Evolutionary conservation across 2,797 vertebrate genomes (phyloP), one percentile per base, ranked within the genome.

Genomic region (Falco berigora): DNA sequence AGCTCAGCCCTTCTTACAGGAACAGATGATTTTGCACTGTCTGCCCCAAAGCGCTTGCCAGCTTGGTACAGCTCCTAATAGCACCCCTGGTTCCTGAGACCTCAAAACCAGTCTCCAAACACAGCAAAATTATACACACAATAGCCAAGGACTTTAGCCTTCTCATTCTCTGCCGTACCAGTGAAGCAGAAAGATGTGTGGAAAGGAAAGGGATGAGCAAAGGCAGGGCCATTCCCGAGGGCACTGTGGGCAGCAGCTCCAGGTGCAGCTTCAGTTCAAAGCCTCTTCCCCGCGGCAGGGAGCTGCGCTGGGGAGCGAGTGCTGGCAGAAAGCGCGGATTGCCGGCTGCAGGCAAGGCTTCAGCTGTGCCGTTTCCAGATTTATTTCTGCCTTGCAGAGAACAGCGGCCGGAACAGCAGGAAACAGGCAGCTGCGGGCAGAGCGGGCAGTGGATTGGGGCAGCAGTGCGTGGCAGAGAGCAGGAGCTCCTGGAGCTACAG

Each of bases 401-500:
- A 63, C 64, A 19, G 38, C 4, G 56, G 22, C 30, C 61, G 78
- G 40, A 40, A 40, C 66, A 6, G 62, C 34, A 40, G 68, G 46
- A 44, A 24, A 47, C 0, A 2, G 23, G 76, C 55, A 62, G 80
- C 52, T 90, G 82, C 0, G 1, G 42, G 58, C 6, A 23, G 44
- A 4, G 56, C 0, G 1, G 42, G 58, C 6, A 21, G 44, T 5
- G 56, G 53, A 30, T 47, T 0, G 0, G 76, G 72, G 63, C 82
- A 88, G 84, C 78, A 24, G 85, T 2, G 27, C 42, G 50, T 16
- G 74, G 68, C 49, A 3, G 9, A 44, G 61, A 94, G 76, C 92
- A 75, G 86, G 56, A 91, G 85, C 68, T 90, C 22, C 82, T 64
- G 52, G 78, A 95, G 88, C 44, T 94, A 64, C 91, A 90, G 89